These are phyloP conservation scores for Pteria penguin DNA, from an alignment of 2,888 invertebrate genomes.

Conservation along the genomic window DNA sequence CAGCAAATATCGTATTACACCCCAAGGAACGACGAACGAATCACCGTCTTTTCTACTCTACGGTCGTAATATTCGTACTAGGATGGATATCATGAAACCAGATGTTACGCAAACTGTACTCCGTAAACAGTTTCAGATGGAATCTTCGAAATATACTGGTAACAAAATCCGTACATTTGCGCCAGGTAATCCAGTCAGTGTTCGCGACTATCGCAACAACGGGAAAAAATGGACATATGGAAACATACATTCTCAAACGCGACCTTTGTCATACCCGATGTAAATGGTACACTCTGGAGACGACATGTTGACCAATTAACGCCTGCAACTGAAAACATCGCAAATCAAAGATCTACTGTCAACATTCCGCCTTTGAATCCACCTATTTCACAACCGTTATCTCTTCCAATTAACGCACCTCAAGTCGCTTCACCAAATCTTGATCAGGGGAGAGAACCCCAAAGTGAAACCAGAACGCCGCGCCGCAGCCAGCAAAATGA, in stretches of 20 bases:
- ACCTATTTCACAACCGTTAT: neutral
- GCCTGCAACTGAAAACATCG: neutral
- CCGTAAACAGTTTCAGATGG: conserved; percentile 3
- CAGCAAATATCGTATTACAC: conserved; percentile 13
- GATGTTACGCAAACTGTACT: neutral
- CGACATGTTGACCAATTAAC: conserved; percentile 28
- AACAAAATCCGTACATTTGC: neutral
- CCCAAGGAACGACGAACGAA: conserved; percentile 19
- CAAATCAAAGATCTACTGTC: neutral
- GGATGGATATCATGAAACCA: conserved; percentile 2
- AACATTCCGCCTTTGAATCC: neutral
- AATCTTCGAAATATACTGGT: conserved; percentile 1
- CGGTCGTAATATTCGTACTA: conserved; percentile 5
- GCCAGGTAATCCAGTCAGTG: neutral
- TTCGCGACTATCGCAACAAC: conserved; percentile 5
- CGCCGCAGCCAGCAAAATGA: neutral
- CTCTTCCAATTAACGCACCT: neutral
- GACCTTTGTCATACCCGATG: conserved; percentile 33
- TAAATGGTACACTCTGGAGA: conserved; percentile 15
- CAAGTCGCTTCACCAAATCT: neutral
- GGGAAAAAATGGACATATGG: conserved; percentile 16
- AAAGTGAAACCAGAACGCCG: neutral
- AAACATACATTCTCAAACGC: conserved; percentile 18
- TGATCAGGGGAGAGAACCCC: neutral
- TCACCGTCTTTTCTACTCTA: neutral